Percentiles rank a stretch among this genome's conserved stretches.
Evolutionary conservation across 2,888 invertebrate genomes (phyloP).

Genomic region (Chirona hameri): DNA sequence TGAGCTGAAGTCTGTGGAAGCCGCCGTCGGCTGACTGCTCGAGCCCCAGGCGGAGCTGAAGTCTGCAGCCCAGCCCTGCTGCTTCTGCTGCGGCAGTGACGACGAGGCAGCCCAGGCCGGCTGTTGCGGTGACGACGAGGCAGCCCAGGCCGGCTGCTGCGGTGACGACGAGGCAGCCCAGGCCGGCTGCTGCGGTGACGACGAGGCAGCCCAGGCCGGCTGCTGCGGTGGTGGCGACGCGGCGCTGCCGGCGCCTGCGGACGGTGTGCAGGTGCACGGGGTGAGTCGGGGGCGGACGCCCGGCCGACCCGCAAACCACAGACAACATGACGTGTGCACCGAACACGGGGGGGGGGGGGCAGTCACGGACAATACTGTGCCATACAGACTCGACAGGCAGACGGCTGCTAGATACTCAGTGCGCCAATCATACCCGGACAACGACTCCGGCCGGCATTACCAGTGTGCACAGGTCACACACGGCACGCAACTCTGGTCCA

Average conservation of each 20-base stretch:
- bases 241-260: background rate
- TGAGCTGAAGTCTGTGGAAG: background rate
- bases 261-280: background rate
- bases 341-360: no score
- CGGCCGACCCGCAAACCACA: background rate
- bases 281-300: background rate
- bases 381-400: no score
- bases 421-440: background rate
- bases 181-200: background rate
- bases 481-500: no score
- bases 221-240: no score
- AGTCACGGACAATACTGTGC: no score
- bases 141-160: conserved; percentile 26
- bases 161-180: background rate
- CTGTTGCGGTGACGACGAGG: conserved; percentile 31
- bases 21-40: background rate
- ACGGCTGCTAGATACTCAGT: no score
- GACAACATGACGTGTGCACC: background rate
- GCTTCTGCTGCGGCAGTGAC: conserved; percentile 28
- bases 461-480: no score
- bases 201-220: background rate
- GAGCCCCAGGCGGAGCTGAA: background rate
- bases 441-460: background rate
- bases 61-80: conserved; percentile 27
- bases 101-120: conserved; percentile 35